Percentiles rank a stretch among this genome's conserved stretches.
phyloP scores from a whole-genome alignment of 2,113 vertebrate species.

The Callipepla californica region DNA sequence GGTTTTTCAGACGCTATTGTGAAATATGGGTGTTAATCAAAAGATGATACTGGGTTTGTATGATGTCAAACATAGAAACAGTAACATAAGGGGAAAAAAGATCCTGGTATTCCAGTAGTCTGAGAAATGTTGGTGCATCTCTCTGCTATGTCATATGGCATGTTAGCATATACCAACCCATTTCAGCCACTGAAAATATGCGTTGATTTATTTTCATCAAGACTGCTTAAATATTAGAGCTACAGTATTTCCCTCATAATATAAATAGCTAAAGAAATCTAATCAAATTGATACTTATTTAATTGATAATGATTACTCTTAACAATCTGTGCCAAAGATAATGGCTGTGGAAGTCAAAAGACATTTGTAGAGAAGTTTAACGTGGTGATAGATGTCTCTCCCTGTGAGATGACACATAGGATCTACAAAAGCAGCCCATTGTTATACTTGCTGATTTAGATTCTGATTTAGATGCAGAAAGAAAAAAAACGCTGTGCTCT shows the following conservation, averaged over 20 bases:
- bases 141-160: not conserved
- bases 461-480: not conserved
- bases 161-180: not conserved
- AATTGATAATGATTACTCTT: constrained; percentile 36
- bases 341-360: constrained; percentile 32
- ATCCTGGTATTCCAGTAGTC: not conserved
- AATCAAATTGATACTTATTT: constrained; percentile 42
- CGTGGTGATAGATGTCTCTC: constrained; percentile 8
- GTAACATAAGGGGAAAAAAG: not conserved
- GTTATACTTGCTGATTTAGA: not conserved
- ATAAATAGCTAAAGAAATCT: not conserved
- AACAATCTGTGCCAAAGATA: constrained; percentile 13
- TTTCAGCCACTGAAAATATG: not conserved
- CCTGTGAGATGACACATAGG: not conserved
- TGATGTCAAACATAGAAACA: not conserved
- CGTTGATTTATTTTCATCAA: constrained; percentile 21
- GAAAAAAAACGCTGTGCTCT: not conserved
- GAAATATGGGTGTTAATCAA: not conserved
- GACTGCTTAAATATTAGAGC: constrained; percentile 10
- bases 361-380: constrained; percentile 9
- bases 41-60: not conserved
- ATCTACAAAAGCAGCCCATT: not conserved
- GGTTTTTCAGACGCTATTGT: not conserved
- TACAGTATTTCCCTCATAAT: constrained; percentile 1
- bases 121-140: not conserved